phyloP scores from a whole-genome alignment of 2,888 invertebrate species.

The Tetheella fluctuosa region DNA sequence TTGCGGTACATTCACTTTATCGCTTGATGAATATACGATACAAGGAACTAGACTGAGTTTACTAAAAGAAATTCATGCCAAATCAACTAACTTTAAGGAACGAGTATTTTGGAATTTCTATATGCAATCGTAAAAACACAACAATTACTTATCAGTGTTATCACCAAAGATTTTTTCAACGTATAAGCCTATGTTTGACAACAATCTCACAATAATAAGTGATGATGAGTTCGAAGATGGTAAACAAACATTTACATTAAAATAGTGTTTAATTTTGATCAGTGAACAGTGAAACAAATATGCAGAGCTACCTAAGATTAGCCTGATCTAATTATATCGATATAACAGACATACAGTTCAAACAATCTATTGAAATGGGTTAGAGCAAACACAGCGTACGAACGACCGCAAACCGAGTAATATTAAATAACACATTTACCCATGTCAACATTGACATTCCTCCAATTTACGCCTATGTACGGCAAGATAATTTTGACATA shows the following conservation, averaged over 20 bases:
- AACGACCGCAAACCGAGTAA: conserved; percentile 7
- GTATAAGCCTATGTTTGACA: too few relatives aligned
- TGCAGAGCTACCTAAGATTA: neutral
- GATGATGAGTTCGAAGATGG: too few relatives aligned
- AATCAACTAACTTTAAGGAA: too few relatives aligned
- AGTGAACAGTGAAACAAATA: too few relatives aligned
- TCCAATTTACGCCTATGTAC: conserved; percentile 1
- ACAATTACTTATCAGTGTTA: too few relatives aligned
- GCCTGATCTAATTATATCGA: neutral
- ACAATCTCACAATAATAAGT: too few relatives aligned
- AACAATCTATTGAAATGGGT: neutral
- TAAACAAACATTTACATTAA: too few relatives aligned
- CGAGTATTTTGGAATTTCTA: too few relatives aligned
- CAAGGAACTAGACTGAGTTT: neutral
- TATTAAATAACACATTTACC: conserved; percentile 5
- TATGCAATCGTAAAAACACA: too few relatives aligned
- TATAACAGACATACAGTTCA: neutral
- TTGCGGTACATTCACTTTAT: conserved; percentile 7
- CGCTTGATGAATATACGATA: conserved; percentile 2
- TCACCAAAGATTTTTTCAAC: too few relatives aligned
- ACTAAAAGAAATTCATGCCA: neutral
- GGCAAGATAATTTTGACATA: conserved; percentile 4
- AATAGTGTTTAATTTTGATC: too few relatives aligned
- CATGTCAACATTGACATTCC: conserved; percentile 8
- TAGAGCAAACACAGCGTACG: neutral